phyloP scores from a whole-genome alignment of 2,797 vertebrate genomes.

The Miichthys miiuy region DNA sequence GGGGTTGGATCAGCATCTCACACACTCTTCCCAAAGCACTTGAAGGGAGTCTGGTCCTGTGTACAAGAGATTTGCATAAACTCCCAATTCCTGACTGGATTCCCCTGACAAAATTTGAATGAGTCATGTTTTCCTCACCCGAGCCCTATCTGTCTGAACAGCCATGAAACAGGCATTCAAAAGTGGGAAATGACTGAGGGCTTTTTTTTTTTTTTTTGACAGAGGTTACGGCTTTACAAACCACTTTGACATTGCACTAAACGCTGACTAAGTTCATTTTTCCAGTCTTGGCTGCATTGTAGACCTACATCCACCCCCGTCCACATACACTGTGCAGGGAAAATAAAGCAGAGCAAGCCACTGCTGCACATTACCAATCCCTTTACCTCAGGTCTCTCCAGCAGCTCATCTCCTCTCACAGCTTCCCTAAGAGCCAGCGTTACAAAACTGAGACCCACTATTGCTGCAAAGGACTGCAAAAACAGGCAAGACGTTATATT shows the following conservation, averaged over 20 bases:
- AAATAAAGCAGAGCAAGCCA: slow-evolving; percentile 22
- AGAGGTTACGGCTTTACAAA: slow-evolving; percentile 5
- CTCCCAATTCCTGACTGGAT: slow-evolving; percentile 41
- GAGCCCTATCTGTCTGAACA: slow-evolving; percentile 5
- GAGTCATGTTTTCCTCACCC: slow-evolving; percentile 59
- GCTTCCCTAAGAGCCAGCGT: slow-evolving; percentile 23
- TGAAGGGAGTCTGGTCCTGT: slow-evolving; percentile 52
- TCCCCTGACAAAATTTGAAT: slow-evolving; percentile 46
- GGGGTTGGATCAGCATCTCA: slow-evolving; percentile 45
- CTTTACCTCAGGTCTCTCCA: slow-evolving; percentile 31
- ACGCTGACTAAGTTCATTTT: slow-evolving; percentile 46
- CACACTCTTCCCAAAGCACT: slow-evolving; percentile 57
- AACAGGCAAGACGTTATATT: slow-evolving; percentile 13
- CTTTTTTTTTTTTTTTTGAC: neutral
- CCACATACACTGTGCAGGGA: slow-evolving; percentile 10
- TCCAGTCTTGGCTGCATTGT: slow-evolving; percentile 35
- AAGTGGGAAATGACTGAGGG: slow-evolving; percentile 2
- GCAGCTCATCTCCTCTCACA: slow-evolving; percentile 25
- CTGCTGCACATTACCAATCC: slow-evolving; percentile 50
- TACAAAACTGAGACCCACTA: slow-evolving; percentile 43
- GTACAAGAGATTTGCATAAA: slow-evolving; percentile 57
- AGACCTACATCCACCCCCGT: slow-evolving; percentile 20
- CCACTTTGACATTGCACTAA: slow-evolving; percentile 49
- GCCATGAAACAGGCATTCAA: slow-evolving; percentile 8
- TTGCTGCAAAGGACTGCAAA: slow-evolving; percentile 55